Evolutionary conservation across 2,113 vertebrate genomes (phyloP), one percentile per base, ranked within the genome.

Genomic region (Nothoprocta perdicaria): DNA sequence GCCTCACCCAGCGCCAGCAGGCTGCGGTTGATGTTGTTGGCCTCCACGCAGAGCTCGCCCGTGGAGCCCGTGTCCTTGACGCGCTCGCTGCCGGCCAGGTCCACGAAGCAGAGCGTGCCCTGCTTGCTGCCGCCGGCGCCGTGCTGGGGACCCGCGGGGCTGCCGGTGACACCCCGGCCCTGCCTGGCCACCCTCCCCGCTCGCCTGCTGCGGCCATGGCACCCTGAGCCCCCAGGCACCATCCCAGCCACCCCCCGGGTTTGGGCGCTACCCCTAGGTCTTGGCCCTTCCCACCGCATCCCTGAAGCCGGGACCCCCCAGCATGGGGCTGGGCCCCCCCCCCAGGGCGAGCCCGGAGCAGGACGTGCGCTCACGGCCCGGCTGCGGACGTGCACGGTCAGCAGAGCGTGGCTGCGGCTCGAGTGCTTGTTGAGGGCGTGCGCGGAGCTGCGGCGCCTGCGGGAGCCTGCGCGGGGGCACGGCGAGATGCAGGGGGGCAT

Each of bases 21-120:
- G 84, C 98, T 98, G 84, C 97, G 97, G 93, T 98, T 98, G 96
- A 98, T 98, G 87, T 92, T 98, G 87, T 97, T 97, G 38, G 98
- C 97, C 52, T 98, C 98, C 8, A 97, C 65, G 2, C 96, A 97
- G 77, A 97, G 96, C 65, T 97, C 95, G 71, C 97, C 97, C 0
- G 93, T 82, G 66, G 97, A 97, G 57, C 97, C 96, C 0, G 97
- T 97, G 83, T 95, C 96, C 14, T 97, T 95, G 63, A 97, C 97
- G 80, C 97, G 92, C 92, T 98, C 98, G 2, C 98, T 98, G 88
- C 98, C 98, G 0, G 98, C 98, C 93, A 98, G 94, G 84, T 98
- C 98, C 68, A 98, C 97, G 1, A 98, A 97, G 80, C 98, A 97
- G 58, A 98, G 95, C 12, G 95, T 96, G 55, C 98, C 98, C 14